Percentiles rank a stretch among this genome's conserved stretches.
Conservation (phyloP, 2,888 invertebrate genomes). For the Andrena chrysosceles region DNA sequence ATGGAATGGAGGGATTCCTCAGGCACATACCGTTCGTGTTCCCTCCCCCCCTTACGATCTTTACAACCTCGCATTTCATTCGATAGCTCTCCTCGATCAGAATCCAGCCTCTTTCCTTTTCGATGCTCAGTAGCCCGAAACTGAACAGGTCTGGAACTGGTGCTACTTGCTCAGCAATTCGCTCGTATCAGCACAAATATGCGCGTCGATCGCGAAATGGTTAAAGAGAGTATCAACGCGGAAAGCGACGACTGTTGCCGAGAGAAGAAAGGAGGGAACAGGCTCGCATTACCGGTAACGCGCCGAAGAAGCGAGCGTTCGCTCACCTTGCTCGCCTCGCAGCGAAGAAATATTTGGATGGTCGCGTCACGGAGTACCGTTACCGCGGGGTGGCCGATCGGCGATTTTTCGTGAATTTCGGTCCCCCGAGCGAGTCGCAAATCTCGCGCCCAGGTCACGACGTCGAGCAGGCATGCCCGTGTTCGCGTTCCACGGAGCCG, state of each 20-base stretch:
- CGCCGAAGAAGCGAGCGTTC: conserved; percentile 16
- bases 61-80: no score
- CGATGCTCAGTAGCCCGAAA: no score
- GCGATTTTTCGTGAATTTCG: conserved; percentile 74
- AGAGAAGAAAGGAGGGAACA: not conserved
- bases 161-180: no score
- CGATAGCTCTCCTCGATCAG: no score
- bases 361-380: conserved; percentile 78
- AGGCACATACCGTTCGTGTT: no score
- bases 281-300: conserved; percentile 50
- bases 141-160: no score
- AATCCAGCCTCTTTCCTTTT: no score
- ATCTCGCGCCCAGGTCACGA: conserved; percentile 72
- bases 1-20: no score
- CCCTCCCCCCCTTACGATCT: no score
- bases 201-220: not conserved
- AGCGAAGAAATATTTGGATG: conserved; percentile 74
- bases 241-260: not conserved
- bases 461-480: conserved; percentile 40
- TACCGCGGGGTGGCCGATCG: conserved; percentile 67
- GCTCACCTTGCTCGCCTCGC: conserved; percentile 9
- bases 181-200: no score
- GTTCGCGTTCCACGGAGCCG: conserved; percentile 46
- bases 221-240: conserved; percentile 26
- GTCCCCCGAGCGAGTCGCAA: conserved; percentile 46